Evolutionary conservation across 2,888 invertebrate genomes (phyloP), one percentile per base, ranked within the genome.

Genomic region (Hesperia comma): DNA sequence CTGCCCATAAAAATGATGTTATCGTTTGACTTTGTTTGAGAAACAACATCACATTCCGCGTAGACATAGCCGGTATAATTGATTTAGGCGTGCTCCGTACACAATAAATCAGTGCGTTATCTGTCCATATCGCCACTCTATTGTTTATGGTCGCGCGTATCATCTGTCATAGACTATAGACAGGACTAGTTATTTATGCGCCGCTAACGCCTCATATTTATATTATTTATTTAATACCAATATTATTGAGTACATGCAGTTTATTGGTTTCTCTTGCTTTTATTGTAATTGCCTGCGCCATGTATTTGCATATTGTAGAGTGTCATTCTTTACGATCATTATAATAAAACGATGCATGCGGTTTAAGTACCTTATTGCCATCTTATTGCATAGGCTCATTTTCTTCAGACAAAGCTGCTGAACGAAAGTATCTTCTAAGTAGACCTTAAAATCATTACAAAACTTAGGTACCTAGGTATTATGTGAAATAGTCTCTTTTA

Each of bases 31-130:
- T 51, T 53, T 53, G 32, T 53, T n/a, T 19, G 8, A 33, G 12
- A 17, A 46, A 55, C 55, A 56, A 56, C 49, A 33, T 49, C 7
- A 40, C 63, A 63, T 63, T 57, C 49, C 56, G n/a, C 63, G 46
- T 56, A 51, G 56, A 57, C 49, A 56, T 19, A 32, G 46, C 37
- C 43, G 43, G 21, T 72, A 71, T 87, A 88, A 89, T 88, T 88
- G 88, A 89, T 89, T 86, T 81, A 84, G 83, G 79, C 80, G 77
- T 72, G 78, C 76, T 77, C 74, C 70, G 74, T 74, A 75, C 75
- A 77, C 82, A 74, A 89, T 90, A 87, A 88, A 87, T 90, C 90
- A 87, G 73, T 68, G 71, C 78, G 70, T 79, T 89, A 89, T 90
- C 89, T 80, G 74, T 69, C 76, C 79, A 79, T 86, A 89, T 86